Conservation (phyloP, 1,140 invertebrate species). For the Pseudomyrmex sp. region DNA sequence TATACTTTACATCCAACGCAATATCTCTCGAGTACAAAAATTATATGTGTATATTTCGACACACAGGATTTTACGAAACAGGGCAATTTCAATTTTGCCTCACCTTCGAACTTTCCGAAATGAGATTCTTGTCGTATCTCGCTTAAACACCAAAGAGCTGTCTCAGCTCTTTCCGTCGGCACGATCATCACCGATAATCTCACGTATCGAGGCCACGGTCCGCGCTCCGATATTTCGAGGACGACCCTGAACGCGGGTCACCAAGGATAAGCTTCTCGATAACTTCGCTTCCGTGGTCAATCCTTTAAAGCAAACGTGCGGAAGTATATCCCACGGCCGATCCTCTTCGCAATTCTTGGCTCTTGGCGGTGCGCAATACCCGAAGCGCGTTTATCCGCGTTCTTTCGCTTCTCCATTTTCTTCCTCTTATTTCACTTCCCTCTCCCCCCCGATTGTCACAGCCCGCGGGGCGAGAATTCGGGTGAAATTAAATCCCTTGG, state of each 20-base stretch:
- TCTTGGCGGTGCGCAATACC: conserved; percentile 22
- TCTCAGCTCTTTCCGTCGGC: conserved; percentile 9
- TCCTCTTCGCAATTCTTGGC: conserved; percentile 17
- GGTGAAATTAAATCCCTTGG: conserved; percentile 62
- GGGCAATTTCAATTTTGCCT: conserved; percentile 21
- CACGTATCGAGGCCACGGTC: conserved; percentile 46
- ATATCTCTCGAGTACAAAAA: no score
- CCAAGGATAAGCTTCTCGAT: conserved; percentile 47
- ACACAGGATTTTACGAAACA: background rate
- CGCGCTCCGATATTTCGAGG: conserved; percentile 26
- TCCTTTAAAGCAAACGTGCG: conserved; percentile 69
- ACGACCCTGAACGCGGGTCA: conserved; percentile 42
- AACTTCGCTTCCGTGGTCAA: conserved; percentile 61
- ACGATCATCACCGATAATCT: conserved; percentile 40
- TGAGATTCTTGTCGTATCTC: conserved; percentile 3
- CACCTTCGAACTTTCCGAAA: background rate
- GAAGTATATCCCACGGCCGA: conserved; percentile 29
- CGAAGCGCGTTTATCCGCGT: conserved; percentile 12
- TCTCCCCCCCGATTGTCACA: conserved; percentile 32
- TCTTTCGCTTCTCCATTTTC: conserved; percentile 16
- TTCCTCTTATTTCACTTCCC: conserved; percentile 31
- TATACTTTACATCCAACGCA: no score
- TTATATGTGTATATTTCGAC: no score
- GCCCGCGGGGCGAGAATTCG: background rate
- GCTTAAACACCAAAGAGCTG: conserved; percentile 15